Evolutionary conservation across 64 coral and sea anemone genomes (phyloP).

Genomic region (Acropora tenuis): DNA sequence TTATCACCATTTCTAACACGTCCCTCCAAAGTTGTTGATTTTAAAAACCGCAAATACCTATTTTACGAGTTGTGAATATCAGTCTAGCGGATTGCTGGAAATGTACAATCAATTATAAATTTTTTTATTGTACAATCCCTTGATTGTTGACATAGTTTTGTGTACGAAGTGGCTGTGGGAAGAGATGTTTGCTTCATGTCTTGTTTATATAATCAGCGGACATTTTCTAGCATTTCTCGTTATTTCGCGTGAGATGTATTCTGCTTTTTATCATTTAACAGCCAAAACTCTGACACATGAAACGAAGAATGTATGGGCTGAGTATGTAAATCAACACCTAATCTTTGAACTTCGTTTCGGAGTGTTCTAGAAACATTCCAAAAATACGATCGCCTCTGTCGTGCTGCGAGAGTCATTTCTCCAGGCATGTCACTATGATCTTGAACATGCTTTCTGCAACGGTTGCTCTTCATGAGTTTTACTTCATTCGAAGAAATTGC

Average conservation of each 20-base stretch:
- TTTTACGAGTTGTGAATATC: not conserved
- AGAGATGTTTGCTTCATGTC: too few species aligned
- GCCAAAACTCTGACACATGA: not conserved
- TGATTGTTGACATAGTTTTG: not conserved
- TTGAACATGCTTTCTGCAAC: not conserved
- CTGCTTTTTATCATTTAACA: too few species aligned
- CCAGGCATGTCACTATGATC: not conserved
- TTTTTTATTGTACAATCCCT: not conserved
- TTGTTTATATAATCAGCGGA: not conserved
- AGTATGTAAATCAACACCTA: constrained; percentile 6
- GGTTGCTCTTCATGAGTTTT: too few species aligned
- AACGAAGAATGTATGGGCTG: too few species aligned
- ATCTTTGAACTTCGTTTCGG: not conserved
- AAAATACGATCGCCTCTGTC: not conserved
- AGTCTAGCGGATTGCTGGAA: not conserved
- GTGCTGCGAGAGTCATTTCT: not conserved
- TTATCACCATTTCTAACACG: not conserved
- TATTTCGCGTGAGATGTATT: too few species aligned
- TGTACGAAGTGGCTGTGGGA: not conserved
- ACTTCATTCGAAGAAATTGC: not conserved
- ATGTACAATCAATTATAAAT: not conserved
- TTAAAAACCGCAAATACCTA: not conserved
- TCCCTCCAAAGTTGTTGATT: not conserved
- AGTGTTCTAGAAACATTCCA: constrained; percentile 27
- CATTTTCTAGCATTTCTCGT: not conserved